Evolutionary conservation across 2,113 vertebrate genomes (phyloP), one percentile per base, ranked within the genome.

Genomic region (Nothocercus julius): DNA sequence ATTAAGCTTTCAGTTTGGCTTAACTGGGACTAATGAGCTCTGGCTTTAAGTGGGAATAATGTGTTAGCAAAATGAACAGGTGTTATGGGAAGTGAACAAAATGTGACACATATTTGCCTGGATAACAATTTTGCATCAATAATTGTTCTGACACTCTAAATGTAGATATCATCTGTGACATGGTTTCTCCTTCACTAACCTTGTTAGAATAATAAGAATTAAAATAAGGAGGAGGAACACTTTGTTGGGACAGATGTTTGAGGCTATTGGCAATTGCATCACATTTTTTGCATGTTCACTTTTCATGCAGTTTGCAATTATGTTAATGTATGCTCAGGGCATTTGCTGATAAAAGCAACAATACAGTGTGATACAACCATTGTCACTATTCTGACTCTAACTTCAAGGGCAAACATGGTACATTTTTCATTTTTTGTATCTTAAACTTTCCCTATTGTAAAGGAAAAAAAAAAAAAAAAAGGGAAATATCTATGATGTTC

Each of bases 321-420:
- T 96, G 97, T 96, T 97, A 97, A 97, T 97, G 69, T 96, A 93
- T 96, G 96, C 97, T 96, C 87, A 93, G 96, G 95, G 96, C 97
- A 96, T 72, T 96, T 92, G 93, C 96, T 96, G 96, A 97, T 97
- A 97, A 97, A 96, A 96, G 96, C 92, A 96, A 97, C 95, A 96
- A 96, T 96, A 94, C 91, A 67, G 72, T 69, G 85, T 74, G 94
- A 95, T 96, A 93, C 89, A 92, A 90, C 93, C 91, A 94, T 97
- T 96, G 92, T 94, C 95, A 96, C 92, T 90, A 59, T 91, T 94
- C 92, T 89, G 47, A 90, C 93, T 96, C 84, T 73, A 96, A 96
- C 87, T 96, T 92, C 94, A 96, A 95, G 93, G 96, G 81, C 96
- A 96, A 96, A 88, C 82, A 68, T 77, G 76, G 83, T 87, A 94